Base-by-base conservation (phyloP, 2,797 vertebrate genomes). In the Lophius americanus region DNA sequence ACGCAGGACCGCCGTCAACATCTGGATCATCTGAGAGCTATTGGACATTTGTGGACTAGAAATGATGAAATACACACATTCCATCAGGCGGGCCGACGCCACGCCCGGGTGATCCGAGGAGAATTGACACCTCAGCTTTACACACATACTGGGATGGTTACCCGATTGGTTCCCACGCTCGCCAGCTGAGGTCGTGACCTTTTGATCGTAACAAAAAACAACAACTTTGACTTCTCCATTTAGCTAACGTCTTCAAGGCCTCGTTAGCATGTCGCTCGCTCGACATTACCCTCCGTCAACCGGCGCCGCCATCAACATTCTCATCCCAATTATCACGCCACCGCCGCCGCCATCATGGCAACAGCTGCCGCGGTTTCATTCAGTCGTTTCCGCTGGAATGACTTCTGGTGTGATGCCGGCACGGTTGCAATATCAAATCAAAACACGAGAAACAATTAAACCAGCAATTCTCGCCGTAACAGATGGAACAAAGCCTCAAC, bases 191-290 rank as follows among this genome's bases (percentile, higher is more conserved):
- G 66, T 39, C 5, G 6, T 74, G 81, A 85, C 82, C 79, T 85
- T 78, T 76, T 70, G 68, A 83, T 76, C 57, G 62, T 43, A 60
- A 57, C 70, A 66, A 75, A 69, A 64, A 71, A 51, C 9, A 65
- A 69, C 70, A 74, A 74, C 75, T 54, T 74, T 60, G 56, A 39
- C 9, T 58, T 77, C 44, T 33, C 52, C 0, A 3, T 68, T 68
- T 12, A 42, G 44, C 58, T 53, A 48, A 47, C 0, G 9, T 54
- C 52, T 41, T 63, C 53, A 49, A 9, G 35, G 9, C 9, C 62
- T 81, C 58, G 69, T 82, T 61, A 79, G 69, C 47, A 48, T 4
- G 37, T 44, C 8, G 3, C 12, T 44, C 4, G 4, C 70, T 64
- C 42, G 5, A 37, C 72, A 36, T 49, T 70, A 35, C 60, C 63